Evolutionary conservation across 2,888 invertebrate genomes (phyloP).

Genomic region (Pasiphila rectangulata): DNA sequence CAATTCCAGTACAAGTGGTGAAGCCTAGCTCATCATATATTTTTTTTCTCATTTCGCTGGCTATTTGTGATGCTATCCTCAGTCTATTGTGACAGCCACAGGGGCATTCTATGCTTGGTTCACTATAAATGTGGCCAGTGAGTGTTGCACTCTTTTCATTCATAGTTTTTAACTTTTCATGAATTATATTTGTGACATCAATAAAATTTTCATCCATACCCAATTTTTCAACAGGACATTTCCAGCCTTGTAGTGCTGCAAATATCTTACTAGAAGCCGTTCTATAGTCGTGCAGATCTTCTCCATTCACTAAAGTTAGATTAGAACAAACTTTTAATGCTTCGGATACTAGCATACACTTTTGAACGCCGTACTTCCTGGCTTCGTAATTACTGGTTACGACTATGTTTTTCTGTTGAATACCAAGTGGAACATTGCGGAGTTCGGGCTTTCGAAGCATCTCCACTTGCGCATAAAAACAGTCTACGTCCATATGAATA

Average conservation of each 20-base stretch:
- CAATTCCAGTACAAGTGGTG: conserved; percentile 90
- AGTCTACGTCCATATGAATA: conserved; percentile 91
- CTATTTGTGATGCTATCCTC: conserved; percentile 86
- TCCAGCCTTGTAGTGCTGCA: conserved; percentile 85
- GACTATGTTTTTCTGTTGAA: conserved; percentile 91
- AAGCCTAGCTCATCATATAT: conserved; percentile 85
- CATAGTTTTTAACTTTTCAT: conserved; percentile 69
- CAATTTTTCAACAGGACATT: conserved; percentile 87
- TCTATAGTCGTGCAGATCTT: conserved; percentile 90
- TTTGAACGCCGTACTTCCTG: conserved; percentile 86
- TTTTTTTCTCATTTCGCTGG: conserved; percentile 86
- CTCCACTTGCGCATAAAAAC: conserved; percentile 93
- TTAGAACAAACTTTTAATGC: conserved; percentile 87
- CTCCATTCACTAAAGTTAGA: conserved; percentile 88
- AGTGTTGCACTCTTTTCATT: conserved; percentile 57
- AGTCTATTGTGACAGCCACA: conserved; percentile 88
- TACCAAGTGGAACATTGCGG: conserved; percentile 85
- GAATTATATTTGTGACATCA: conserved; percentile 87
- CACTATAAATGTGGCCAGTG: conserved; percentile 82
- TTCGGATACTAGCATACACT: conserved; percentile 89
- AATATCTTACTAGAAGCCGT: conserved; percentile 89
- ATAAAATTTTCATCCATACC: conserved; percentile 93
- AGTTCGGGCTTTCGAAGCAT: conserved; percentile 86
- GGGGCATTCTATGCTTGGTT: conserved; percentile 80
- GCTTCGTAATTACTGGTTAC: conserved; percentile 93